phyloP scores from a whole-genome alignment of 2,888 invertebrate genomes.

The Vanessa cardui region DNA sequence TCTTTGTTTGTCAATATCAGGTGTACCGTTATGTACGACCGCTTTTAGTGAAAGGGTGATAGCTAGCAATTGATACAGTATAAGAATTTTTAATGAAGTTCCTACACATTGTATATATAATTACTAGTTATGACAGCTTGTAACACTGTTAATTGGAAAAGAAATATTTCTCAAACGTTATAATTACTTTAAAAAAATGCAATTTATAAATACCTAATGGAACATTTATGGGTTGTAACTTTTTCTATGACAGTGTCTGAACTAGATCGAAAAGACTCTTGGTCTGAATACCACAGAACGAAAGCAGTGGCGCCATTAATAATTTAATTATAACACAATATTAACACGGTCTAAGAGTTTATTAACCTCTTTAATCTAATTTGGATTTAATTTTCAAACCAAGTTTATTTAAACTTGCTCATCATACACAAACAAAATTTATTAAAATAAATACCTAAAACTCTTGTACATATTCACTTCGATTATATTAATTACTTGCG shows the following conservation, averaged over 20 bases:
- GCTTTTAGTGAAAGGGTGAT: constrained; percentile 39
- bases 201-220: no score
- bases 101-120: constrained; percentile 11
- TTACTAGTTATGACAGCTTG: background rate
- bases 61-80: constrained; percentile 36
- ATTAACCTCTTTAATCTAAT: no score
- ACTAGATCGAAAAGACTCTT: constrained; percentile 11
- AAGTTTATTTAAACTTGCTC: no score
- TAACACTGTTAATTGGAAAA: background rate
- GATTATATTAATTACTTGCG: no score
- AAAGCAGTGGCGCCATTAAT: constrained; percentile 21
- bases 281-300: constrained; percentile 14
- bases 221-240: background rate
- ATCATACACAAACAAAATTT: no score
- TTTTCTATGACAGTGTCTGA: background rate
- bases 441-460: no score
- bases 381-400: no score
- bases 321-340: background rate
- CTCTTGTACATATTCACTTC: no score
- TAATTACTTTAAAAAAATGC: background rate
- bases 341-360: no score
- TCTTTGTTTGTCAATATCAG: constrained; percentile 44
- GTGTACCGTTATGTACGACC: constrained; percentile 45
- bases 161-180: background rate
- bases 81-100: constrained; percentile 20